Percentiles rank a stretch among this genome's conserved stretches.
These are phyloP conservation scores for Toxotes chatareus DNA, from an alignment of 2,113 vertebrate species.

Conservation along the genomic window DNA sequence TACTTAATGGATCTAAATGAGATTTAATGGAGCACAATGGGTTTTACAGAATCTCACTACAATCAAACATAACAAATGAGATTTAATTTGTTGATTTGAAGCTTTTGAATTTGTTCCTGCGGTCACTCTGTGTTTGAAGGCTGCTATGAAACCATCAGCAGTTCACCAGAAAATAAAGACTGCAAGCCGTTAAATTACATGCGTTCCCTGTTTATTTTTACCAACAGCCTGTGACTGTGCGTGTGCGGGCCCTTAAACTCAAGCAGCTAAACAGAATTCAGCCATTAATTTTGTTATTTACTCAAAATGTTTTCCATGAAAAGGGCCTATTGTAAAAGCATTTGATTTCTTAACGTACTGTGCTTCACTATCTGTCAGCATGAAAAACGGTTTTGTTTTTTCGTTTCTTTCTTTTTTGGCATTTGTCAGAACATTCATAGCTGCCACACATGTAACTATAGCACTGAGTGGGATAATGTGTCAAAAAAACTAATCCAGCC, in stretches of 20 bases:
- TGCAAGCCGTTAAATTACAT: too few relatives aligned
- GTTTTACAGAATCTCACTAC: too few relatives aligned
- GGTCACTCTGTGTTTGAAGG: background rate
- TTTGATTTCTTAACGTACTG: background rate
- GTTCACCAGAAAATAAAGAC: too few relatives aligned
- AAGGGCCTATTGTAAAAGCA: background rate
- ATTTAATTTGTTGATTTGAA: too few relatives aligned
- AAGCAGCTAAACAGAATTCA: too few relatives aligned
- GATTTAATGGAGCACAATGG: too few relatives aligned
- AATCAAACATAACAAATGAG: background rate
- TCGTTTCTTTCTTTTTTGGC: background rate
- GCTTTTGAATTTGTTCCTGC: background rate
- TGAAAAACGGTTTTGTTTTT: background rate
- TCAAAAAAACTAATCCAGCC: background rate
- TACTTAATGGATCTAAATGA: too few relatives aligned
- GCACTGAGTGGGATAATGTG: background rate
- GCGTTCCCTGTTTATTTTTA: too few relatives aligned
- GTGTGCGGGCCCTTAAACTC: too few relatives aligned
- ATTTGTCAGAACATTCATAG: background rate
- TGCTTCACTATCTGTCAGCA: background rate
- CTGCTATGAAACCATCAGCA: background rate
- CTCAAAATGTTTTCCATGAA: background rate
- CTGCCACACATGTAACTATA: background rate
- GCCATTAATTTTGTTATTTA: background rate
- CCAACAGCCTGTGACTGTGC: too few relatives aligned